Evolutionary conservation across 2,888 invertebrate species (phyloP), one percentile per base, ranked within the genome.

Genomic region (Drosophila gaucha): DNA sequence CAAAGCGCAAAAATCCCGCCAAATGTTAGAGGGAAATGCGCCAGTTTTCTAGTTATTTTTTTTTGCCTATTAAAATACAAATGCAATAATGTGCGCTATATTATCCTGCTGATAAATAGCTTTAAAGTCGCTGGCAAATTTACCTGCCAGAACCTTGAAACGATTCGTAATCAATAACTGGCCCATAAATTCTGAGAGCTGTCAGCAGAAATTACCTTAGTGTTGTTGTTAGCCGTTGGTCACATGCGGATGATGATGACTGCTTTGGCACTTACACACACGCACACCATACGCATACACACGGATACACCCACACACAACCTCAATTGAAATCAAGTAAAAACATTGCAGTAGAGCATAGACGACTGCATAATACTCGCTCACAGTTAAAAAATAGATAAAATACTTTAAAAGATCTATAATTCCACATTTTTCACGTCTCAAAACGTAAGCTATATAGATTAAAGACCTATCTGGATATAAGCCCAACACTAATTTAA

Each of bases 121-220:
- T 77, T 55, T 52, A 51, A 67, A 56, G 44, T 49, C 35, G 18
- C 12, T 30, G 14, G 30, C 33, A 30, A 31, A 38, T 51, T 51
- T 33, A 77, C 60, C 71, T 62, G 38, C 28, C 14, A 28, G n/a
- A 43, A 24, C 20, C 41, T 47, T 64, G 49, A 38, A 28, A 28
- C 38, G 30, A 39, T 26, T 55, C 54, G 35, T 74, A 84, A 84
- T 84, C 84, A 83, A 84, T 88, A 88, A 86, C 80, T 77, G 87
- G 72, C 66, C 64, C 80, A 85, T 85, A 85, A 85, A 88, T 88
- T 80, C 83, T 80, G 74, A 65, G 66, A 68, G 52, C 84, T 88
- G 89, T 88, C 88, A 80, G 58, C 74, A 50, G 47, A 66, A 69
- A 67, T 80, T 50, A 65, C 22, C 39, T 28, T 44, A 28, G 5